Evolutionary conservation across 2,797 vertebrate species (phyloP).

Genomic region (Perodicticus potto): DNA sequence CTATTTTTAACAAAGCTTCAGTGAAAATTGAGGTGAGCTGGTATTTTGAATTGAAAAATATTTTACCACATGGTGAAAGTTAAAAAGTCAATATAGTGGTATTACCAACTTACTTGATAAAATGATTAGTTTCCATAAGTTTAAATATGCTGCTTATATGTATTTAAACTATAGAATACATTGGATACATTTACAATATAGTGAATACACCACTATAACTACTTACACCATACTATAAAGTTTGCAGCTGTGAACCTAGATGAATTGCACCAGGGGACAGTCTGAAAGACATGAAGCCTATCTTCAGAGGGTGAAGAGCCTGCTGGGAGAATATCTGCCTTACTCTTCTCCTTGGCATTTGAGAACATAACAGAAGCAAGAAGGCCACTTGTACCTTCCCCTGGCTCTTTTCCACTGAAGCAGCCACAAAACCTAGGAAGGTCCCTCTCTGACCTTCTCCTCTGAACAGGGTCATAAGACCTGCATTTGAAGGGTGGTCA

Average conservation of each 20-base stretch:
- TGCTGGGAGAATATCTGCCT: neutral
- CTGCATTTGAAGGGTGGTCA: too few relatives aligned
- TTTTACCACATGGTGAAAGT: neutral
- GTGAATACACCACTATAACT: neutral
- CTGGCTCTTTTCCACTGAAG: neutral
- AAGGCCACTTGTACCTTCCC: neutral
- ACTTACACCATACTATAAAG: neutral
- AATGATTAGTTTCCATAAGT: neutral
- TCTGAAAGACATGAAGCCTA: neutral
- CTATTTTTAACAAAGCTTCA: neutral
- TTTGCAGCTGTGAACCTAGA: neutral
- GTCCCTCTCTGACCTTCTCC: neutral
- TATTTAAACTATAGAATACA: neutral
- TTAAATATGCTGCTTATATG: neutral
- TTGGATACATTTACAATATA: neutral
- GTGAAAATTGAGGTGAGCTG: neutral
- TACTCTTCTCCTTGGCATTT: neutral
- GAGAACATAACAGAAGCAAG: neutral
- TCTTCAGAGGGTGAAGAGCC: neutral
- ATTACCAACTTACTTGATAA: neutral
- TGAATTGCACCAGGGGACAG: neutral
- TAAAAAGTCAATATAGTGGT: neutral
- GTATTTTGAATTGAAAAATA: neutral
- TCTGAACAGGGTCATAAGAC: neutral
- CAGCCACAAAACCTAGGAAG: neutral